Evolutionary conservation across 2,113 vertebrate genomes (phyloP).

Genomic region (Crypturellus undulatus): DNA sequence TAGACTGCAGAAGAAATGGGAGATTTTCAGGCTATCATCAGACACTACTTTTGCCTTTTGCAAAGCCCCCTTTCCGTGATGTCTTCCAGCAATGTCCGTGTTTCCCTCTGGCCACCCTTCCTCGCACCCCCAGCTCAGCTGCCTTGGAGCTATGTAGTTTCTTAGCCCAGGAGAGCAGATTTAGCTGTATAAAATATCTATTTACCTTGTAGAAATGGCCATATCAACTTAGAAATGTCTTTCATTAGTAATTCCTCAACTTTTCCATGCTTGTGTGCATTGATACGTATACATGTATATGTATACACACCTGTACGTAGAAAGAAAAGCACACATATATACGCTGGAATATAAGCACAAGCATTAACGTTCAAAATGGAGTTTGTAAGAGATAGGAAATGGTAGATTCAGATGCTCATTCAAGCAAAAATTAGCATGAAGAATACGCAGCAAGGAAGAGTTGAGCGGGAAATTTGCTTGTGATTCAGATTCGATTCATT

Average conservation of each 20-base stretch:
- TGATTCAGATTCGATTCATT: background rate
- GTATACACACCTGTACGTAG: background rate
- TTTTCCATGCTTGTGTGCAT: rapidly evolving
- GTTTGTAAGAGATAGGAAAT: background rate
- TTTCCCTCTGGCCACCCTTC: background rate
- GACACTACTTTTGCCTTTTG: background rate
- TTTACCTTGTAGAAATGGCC: background rate
- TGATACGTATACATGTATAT: background rate
- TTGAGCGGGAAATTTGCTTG: background rate
- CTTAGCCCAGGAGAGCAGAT: background rate
- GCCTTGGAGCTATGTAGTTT: background rate
- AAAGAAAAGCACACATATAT: background rate
- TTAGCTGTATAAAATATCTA: background rate
- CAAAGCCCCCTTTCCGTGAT: background rate
- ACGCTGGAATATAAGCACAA: background rate
- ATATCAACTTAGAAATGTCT: background rate
- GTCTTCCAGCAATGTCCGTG: background rate
- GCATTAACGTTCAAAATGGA: background rate
- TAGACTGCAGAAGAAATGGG: background rate
- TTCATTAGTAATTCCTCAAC: background rate
- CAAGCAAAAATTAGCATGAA: background rate
- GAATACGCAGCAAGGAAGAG: background rate
- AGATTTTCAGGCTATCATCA: background rate
- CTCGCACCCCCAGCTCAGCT: background rate
- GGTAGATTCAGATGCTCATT: background rate